Base-by-base conservation (phyloP, 2,113 vertebrate genomes). In the Cynopterus brachyotis region DNA sequence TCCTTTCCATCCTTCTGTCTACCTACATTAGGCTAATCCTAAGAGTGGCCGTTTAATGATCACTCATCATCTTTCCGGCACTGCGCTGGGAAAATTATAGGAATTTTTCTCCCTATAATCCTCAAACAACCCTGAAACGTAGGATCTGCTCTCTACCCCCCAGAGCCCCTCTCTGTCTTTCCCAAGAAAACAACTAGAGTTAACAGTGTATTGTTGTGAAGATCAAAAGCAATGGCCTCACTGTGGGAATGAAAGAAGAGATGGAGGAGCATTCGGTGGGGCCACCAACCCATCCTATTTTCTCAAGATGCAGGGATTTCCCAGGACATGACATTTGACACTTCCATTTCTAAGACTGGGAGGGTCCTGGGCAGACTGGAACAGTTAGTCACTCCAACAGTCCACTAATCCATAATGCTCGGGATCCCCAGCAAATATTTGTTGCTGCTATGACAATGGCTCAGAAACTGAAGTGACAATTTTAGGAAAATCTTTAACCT, bases 1-100 rank as follows among this genome's bases (percentile, higher is more conserved):
- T 16, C 24, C 12, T 12, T 62, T 47, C 37, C 4, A 10, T 19
- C 17, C 40, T 76, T 53, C 66, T 1, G 0, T 28, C 73, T 15
- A 3, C 0, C 2, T 0, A 1, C 30, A 2, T 37, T 0, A 60
- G n/a, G 19, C 53, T 5, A 1, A 19, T 17, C 2, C 10, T 17
- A 69, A 35, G 10, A 57, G 35, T 22, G 16, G 70, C 47, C 47
- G 1, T 0, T 13, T 2, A 59, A 13, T 35, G 62, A 45, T 13
- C 17, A 66, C 15, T 35, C 1, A 0, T 3, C 9, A n/a, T 12
- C 22, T 30, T 37, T 75, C 69, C 13, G 28, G 37, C 62, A n/a
- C 70, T 19, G 62, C 9, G 24, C 22, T 76, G n/a, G n/a, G n/a
- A n/a, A n/a, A n/a, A n/a, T n/a, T n/a, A n/a, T n/a, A 5, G 26